Conservation (phyloP, 2,888 invertebrate species). For the Shargacucullia verbasci region DNA sequence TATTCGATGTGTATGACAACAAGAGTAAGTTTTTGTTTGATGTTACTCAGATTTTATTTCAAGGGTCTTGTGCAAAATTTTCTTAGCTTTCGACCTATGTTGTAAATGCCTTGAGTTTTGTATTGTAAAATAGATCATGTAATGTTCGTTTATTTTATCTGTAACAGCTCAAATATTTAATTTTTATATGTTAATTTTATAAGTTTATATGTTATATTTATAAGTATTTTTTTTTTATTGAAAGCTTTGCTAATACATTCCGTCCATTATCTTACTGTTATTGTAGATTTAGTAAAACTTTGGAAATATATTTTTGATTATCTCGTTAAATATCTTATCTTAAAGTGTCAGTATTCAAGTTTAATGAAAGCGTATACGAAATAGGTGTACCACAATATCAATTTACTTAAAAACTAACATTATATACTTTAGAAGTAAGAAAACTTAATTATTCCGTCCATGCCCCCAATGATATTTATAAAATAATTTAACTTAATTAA, state of each 20-base stretch:
- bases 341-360: constrained; percentile 4
- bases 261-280: constrained; percentile 10
- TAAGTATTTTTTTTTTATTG: constrained; percentile 1
- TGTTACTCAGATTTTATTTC: constrained; percentile 10
- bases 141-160: constrained; percentile 14
- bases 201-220: too few relatives aligned
- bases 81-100: too few relatives aligned
- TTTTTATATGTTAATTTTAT: too few relatives aligned
- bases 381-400: background rate
- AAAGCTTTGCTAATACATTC: constrained; percentile 12
- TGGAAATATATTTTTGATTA: too few relatives aligned
- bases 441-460: constrained; percentile 31
- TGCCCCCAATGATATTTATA: constrained; percentile 32
- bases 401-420: constrained; percentile 5
- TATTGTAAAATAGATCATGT: background rate
- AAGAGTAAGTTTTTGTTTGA: constrained; percentile 65
- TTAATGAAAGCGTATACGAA: background rate
- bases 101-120: background rate
- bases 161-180: constrained; percentile 16
- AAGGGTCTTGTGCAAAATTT: background rate
- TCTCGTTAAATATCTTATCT: too few relatives aligned
- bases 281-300: background rate
- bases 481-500: too few relatives aligned
- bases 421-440: background rate
- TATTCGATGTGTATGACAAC: constrained; percentile 86